Base-by-base conservation (phyloP, 2,888 invertebrate genomes). In the Alloplasta piceator region DNA sequence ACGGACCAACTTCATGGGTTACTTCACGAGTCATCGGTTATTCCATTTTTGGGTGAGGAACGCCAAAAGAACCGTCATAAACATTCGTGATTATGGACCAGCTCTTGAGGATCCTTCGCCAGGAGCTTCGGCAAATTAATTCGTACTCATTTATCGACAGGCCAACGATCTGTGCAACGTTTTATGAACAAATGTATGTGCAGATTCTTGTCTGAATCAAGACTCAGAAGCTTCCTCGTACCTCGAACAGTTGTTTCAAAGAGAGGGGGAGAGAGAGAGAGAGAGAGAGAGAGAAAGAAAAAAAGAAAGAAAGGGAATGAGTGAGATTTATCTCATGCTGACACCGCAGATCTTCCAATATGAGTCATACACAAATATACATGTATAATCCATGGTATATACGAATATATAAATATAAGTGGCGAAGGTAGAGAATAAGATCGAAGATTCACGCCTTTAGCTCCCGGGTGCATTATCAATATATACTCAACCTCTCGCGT, bases 401-500 rank as follows among this genome's bases (percentile, higher is more conserved):
- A 78, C 43, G 55, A n/a, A 64, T 63, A 63, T 55, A 76, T 61
- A 60, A 56, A 46, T 14, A 72, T 41, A 67, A 46, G 56, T 14
- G 43, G 41, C 26, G 26, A 41, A 67, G 41, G 60, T 6, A 26
- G 68, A 74, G 70, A 58, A 74, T 58, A 41, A 74, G 77, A 77
- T 72, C 52, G 56, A 48, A 68, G 56, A 72, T 77, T 81, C 73
- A 81, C 80, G 80, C 80, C 80, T 70, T 60, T 70, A 60, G 77
- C 80, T 81, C 39, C 73, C 64, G 70, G 66, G 66, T 67, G 72
- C 63, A 77, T 81, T 77, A 77, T 80, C 77, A 77, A 77, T 73
- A 60, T 52, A 16, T 14, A 38, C 46, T 7, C 41, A 36, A 26
- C 64, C 36, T 41, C 38, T 1, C 12, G 4, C 52, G 9, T 63